These are phyloP conservation scores for Crossaster papposus DNA, from an alignment of 53 echinoderm and acorn worm genomes.

Conservation along the genomic window DNA sequence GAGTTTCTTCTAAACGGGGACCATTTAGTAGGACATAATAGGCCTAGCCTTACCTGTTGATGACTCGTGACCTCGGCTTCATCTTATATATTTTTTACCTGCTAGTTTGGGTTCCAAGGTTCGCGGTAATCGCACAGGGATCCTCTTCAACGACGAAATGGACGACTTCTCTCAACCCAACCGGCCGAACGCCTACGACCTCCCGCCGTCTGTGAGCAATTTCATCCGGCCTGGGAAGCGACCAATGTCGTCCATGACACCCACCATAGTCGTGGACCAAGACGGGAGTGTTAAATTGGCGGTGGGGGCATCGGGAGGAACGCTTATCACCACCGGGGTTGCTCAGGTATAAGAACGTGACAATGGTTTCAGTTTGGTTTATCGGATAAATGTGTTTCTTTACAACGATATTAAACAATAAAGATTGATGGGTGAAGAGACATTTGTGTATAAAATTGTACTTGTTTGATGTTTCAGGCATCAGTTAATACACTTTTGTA, in stretches of 20 bases:
- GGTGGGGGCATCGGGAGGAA: constrained; percentile 82
- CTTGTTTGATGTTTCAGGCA: constrained; percentile 45
- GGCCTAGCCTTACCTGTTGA: neutral
- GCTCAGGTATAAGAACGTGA: constrained; percentile 76
- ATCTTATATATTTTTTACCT: neutral
- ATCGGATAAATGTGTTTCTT: too few species aligned
- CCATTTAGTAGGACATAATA: neutral
- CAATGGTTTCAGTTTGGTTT: too few species aligned
- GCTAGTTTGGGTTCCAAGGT: constrained; percentile 92
- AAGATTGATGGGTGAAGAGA: neutral
- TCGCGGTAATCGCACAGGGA: constrained; percentile 77
- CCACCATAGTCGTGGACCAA: constrained; percentile 68
- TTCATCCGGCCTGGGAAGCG: constrained; percentile 84
- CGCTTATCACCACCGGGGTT: constrained; percentile 73
- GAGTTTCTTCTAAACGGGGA: too few species aligned
- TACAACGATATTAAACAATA: too few species aligned
- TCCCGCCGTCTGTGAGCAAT: constrained; percentile 83
- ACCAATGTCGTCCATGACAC: constrained; percentile 94
- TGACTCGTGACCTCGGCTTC: neutral
- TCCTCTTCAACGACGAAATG: constrained; percentile 95
- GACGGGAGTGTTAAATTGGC: constrained; percentile 63
- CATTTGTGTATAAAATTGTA: neutral
- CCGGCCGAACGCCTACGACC: constrained; percentile 67
- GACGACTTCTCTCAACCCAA: constrained; percentile 91
- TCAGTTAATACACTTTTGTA: constrained; percentile 68